These are phyloP conservation scores for Hirtodrosophila histrioides DNA, from an alignment of 2,888 invertebrate genomes.

Conservation along the genomic window DNA sequence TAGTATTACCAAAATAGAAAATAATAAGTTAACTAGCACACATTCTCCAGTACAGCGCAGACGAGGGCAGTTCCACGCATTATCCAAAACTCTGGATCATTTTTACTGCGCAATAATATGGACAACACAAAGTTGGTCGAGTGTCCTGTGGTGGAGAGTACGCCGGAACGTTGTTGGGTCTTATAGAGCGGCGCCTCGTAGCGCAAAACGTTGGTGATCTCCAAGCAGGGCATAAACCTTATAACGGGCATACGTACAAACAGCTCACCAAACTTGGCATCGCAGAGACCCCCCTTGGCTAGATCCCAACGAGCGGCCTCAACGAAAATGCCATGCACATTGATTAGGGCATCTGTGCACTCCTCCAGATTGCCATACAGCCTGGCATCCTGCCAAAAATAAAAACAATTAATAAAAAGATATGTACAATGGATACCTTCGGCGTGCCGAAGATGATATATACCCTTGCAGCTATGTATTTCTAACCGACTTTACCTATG, in stretches of 20 bases:
- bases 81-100: conserved; percentile 92
- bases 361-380: conserved; percentile 86
- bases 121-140: conserved; percentile 96
- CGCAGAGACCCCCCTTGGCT: conserved; percentile 88
- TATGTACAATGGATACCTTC: not conserved
- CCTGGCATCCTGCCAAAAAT: conserved; percentile 75
- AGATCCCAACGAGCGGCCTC: conserved; percentile 95
- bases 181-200: conserved; percentile 92
- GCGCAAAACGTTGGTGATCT: conserved; percentile 58
- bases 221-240: conserved; percentile 82
- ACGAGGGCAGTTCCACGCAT: conserved; percentile 94
- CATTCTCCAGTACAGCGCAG: conserved; percentile 90
- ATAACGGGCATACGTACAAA: conserved; percentile 80
- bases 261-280: conserved; percentile 87
- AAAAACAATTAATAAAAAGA: not conserved
- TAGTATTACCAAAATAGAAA: no score
- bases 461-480: no score
- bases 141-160: conserved; percentile 95
- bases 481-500: no score
- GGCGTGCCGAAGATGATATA: no score
- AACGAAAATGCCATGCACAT: conserved; percentile 92
- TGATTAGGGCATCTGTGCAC: conserved; percentile 88
- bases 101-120: conserved; percentile 88
- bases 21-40: conserved; percentile 60
- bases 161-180: conserved; percentile 93